phyloP scores from a whole-genome alignment of 1,140 invertebrate genomes.

The Drosophila sucinea region DNA sequence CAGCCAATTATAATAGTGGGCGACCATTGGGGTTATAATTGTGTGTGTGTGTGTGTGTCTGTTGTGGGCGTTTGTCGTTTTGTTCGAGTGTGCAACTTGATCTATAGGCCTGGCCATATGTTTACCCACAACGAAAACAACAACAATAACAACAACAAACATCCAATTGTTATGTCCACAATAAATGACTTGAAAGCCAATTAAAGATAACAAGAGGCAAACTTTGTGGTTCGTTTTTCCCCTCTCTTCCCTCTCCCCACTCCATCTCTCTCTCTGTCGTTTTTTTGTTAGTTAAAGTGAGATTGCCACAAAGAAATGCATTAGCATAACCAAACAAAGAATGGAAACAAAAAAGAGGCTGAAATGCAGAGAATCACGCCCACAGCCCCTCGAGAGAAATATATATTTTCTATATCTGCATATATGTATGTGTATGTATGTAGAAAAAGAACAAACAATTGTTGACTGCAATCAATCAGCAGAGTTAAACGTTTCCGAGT shows the following conservation, averaged over 20 bases:
- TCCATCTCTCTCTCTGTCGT: neutral
- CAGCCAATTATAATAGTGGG: slow-evolving; percentile 60
- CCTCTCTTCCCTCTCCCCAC: neutral
- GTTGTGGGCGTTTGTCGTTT: slow-evolving; percentile 23
- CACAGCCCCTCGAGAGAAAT: slow-evolving; percentile 35
- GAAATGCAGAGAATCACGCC: neutral
- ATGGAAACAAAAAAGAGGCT: slow-evolving; percentile 15
- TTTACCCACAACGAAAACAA: slow-evolving; percentile 31
- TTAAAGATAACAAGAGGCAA: slow-evolving; percentile 75
- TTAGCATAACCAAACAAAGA: slow-evolving; percentile 69
- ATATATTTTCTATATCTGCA: slow-evolving; percentile 77
- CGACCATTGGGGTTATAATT: slow-evolving; percentile 19
- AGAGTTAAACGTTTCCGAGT: slow-evolving; percentile 73
- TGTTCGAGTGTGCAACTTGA: slow-evolving; percentile 49
- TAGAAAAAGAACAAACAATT: slow-evolving; percentile 78
- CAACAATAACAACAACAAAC: slow-evolving; percentile 28
- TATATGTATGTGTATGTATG: slow-evolving; percentile 16
- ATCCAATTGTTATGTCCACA: slow-evolving; percentile 53
- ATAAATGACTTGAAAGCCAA: slow-evolving; percentile 73
- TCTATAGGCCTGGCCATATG: slow-evolving; percentile 57
- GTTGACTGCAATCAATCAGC: slow-evolving; percentile 81
- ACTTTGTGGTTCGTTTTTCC: neutral
- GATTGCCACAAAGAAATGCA: slow-evolving; percentile 33
- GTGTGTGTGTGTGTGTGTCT: slow-evolving; percentile 26
- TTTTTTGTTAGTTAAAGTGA: slow-evolving; percentile 33